Base-by-base conservation (phyloP, 2,113 vertebrate genomes). In the Gymnocephalus cernua region DNA sequence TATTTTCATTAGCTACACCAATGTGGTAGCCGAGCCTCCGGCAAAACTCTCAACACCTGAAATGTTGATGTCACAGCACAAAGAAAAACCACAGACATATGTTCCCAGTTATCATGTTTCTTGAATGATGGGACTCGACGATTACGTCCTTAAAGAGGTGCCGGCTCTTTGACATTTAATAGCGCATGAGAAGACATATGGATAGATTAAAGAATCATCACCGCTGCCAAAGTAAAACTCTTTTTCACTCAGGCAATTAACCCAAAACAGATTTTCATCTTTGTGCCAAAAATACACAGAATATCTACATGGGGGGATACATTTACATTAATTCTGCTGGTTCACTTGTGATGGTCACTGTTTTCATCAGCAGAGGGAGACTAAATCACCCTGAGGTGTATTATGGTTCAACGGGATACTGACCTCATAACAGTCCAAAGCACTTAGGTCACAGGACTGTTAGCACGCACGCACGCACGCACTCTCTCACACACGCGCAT, bases 321-420 rank as follows among this genome's bases (percentile, higher is more conserved):
- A 7, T 38, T 4, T 12, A 16, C 35, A 25, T 2, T 2, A 0
- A 1, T 6, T 23, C 16, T 15, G 15, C 38, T 21, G n/a, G 23
- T 38, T 75, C 16, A 38, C 29, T 16, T 0, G 6, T 83, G 80
- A 29, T 47, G 32, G 83, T 35, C 61, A 19, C 45, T 0, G 0
- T 35, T 57, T 45, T 23, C n/a, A 59, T 23, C 87, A 86, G 71
- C 57, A 91, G 88, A 82, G 88, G 88, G 85, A 67, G 79, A 82
- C 81, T 5, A 54, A 57, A 65, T 12, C 62, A 45, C 74, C n/a
- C 35, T 1, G 14, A 50, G 35, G 15, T 21, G 27, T 41, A 32
- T 57, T 16, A 23, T 14, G 23, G 67, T 66, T 77, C 66, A 75
- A 38, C 2, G 53, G 61, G 79, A 61, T 35, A 6, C 69, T 32